phyloP scores from a whole-genome alignment of 2,888 invertebrate genomes.

The Rhamnusium bicolor region DNA sequence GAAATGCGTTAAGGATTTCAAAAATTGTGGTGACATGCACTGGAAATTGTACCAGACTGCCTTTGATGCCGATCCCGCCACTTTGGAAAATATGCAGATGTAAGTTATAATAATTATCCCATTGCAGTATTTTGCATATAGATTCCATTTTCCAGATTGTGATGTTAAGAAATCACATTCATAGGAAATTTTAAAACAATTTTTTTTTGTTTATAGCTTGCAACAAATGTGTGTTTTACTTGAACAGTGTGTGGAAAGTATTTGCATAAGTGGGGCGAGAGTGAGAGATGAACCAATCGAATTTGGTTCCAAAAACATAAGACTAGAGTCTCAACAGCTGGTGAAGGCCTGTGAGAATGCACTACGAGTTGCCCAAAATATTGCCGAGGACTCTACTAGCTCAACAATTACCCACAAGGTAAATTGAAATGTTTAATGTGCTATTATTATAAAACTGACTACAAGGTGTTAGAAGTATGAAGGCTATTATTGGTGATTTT shows the following conservation, averaged over 20 bases:
- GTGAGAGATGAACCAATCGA: conserved; percentile 65
- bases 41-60: conserved; percentile 86
- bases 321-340: conserved; percentile 71
- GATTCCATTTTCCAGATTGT: no score
- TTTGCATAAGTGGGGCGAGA: conserved; percentile 73
- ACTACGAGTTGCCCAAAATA: conserved; percentile 65
- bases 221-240: conserved; percentile 86
- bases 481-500: no score
- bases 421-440: conserved; percentile 25
- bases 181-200: no score
- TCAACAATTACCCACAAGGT: conserved; percentile 72
- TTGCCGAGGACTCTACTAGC: conserved; percentile 63
- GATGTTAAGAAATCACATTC: no score
- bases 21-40: conserved; percentile 81
- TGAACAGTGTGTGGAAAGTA: conserved; percentile 82
- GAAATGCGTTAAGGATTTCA: conserved; percentile 83
- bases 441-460: no score
- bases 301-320: conserved; percentile 67
- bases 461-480: no score
- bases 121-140: no score
- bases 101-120: conserved; percentile 70
- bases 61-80: conserved; percentile 88
- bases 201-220: conserved; percentile 73
- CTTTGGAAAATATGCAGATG: conserved; percentile 82
- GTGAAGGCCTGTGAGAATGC: conserved; percentile 70